Base-by-base conservation (phyloP, 2,888 invertebrate genomes). In the Ischnura elegans region DNA sequence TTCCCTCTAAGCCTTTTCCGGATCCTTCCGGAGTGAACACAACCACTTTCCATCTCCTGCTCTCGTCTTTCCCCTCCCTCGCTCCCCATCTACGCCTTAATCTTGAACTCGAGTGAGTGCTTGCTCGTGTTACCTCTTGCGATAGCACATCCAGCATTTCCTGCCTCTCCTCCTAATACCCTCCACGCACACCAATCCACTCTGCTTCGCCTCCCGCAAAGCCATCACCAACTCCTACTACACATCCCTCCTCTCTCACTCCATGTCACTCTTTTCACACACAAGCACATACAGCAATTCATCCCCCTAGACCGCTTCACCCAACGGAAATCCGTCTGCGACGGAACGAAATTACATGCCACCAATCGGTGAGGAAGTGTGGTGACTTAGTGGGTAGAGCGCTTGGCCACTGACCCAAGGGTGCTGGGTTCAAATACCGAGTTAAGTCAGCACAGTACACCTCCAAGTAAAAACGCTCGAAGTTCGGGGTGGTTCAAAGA, bases 101-200 rank as follows among this genome's bases (percentile, higher is more conserved):
- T 86, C 86, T 46, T 86, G 43, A 36, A 36, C 76, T 76, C 76
- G 36, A 36, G 76, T 76, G 76, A 76, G 76, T 76, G 76, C 76
- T 76, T 76, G 29, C 76, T n/a, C n/a, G 45, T 86, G 46, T 86
- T 46, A 25, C 46, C 86, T n/a, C 19, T n/a, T n/a, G 86, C 46
- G 45, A 25, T 86, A 19, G 13, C 76, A 46, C 46, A 46, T 43
- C 86, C 86, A n/a, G 8, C 86, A n/a, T 86, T 86, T 46, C 86
- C n/a, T 4, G n/a, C 25, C 76, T n/a, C 76, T n/a, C 46, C n/a
- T 86, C 45, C 86, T 46, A 19, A 86, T 25, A 45, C 8, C 45
- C 46, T 19, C 13, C 51, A 51, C 13, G n/a, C 45, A 42, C 86
- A 86, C 86, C 86, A 42, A 86, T 19, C 43, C 13, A 45, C n/a